These are phyloP conservation scores for Solen grandis DNA, from an alignment of 1,140 invertebrate species.

Conservation along the genomic window DNA sequence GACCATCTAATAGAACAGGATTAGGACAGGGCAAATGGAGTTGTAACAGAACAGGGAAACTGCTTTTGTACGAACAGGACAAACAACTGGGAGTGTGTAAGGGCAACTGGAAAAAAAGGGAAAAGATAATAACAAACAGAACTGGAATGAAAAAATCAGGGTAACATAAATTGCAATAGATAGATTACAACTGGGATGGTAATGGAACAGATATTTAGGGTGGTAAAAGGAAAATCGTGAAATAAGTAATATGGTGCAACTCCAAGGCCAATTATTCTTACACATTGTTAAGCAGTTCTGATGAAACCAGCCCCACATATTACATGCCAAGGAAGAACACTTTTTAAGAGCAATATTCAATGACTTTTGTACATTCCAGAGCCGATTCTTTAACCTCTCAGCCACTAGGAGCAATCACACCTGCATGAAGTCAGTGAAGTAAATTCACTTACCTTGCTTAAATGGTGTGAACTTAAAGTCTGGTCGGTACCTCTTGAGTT, in stretches of 20 bases:
- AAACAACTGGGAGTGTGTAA: not conserved
- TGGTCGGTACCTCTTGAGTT: conserved; percentile 90
- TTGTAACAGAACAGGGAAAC: not conserved
- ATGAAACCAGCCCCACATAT: too few relatives aligned
- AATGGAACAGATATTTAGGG: too few relatives aligned
- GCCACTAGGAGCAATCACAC: not conserved
- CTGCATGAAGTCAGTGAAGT: not conserved
- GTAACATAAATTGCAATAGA: too few relatives aligned
- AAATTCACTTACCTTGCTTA: conserved; percentile 81
- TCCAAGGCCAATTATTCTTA: too few relatives aligned
- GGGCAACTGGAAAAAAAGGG: not conserved
- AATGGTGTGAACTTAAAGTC: conserved; percentile 96
- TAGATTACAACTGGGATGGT: too few relatives aligned
- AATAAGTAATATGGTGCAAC: too few relatives aligned
- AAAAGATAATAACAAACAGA: not conserved
- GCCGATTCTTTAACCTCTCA: not conserved
- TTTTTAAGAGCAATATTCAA: not conserved
- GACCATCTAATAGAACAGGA: not conserved
- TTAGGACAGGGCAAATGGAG: not conserved
- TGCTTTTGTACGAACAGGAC: not conserved
- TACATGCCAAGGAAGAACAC: not conserved
- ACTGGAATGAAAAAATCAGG: not conserved
- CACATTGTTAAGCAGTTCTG: too few relatives aligned
- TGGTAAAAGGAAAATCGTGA: too few relatives aligned
- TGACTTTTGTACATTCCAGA: not conserved